Conservation (phyloP, 2,888 invertebrate genomes). For the Cryptocheilus praepositus region DNA sequence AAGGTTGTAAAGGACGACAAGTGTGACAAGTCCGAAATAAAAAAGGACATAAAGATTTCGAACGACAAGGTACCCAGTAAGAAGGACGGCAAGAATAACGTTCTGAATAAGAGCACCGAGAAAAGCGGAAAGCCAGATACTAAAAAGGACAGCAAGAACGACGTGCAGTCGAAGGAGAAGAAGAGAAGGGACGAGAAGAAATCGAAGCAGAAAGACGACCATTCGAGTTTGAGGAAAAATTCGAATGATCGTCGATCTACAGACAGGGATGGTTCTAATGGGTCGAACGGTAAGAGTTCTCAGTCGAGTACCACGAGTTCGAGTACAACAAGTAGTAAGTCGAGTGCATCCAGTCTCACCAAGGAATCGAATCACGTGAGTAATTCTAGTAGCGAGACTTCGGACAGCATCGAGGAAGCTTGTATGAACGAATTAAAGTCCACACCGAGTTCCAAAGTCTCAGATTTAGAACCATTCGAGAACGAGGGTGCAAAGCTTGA, state of each 20-base stretch:
- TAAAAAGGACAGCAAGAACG: slow-evolving; percentile 48
- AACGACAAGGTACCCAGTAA: slow-evolving; percentile 47
- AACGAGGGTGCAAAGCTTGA: background rate
- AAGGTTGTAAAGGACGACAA: slow-evolving; percentile 54
- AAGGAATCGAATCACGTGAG: slow-evolving; percentile 77
- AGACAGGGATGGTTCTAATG: slow-evolving; percentile 88
- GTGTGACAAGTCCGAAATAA: slow-evolving; percentile 42
- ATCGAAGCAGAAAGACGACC: slow-evolving; percentile 81
- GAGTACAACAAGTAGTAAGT: slow-evolving; percentile 38
- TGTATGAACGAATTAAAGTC: slow-evolving; percentile 50
- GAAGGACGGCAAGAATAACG: slow-evolving; percentile 43
- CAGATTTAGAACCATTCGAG: slow-evolving; percentile 17
- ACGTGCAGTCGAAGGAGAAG: slow-evolving; percentile 60
- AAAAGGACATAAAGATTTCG: slow-evolving; percentile 59
- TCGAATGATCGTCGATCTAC: slow-evolving; percentile 83
- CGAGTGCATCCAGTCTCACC: slow-evolving; percentile 71
- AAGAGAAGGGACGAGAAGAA: slow-evolving; percentile 70
- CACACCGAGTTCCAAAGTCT: slow-evolving; percentile 25
- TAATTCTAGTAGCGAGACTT: slow-evolving; percentile 71
- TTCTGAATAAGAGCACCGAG: slow-evolving; percentile 45
- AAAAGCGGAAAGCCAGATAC: slow-evolving; percentile 36
- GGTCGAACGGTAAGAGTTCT: slow-evolving; percentile 75
- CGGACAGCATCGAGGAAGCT: slow-evolving; percentile 64
- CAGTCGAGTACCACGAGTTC: slow-evolving; percentile 56
- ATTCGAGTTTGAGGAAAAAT: slow-evolving; percentile 81